Base-by-base conservation (phyloP, 2,797 vertebrate species). In the Nannoperca australis region DNA sequence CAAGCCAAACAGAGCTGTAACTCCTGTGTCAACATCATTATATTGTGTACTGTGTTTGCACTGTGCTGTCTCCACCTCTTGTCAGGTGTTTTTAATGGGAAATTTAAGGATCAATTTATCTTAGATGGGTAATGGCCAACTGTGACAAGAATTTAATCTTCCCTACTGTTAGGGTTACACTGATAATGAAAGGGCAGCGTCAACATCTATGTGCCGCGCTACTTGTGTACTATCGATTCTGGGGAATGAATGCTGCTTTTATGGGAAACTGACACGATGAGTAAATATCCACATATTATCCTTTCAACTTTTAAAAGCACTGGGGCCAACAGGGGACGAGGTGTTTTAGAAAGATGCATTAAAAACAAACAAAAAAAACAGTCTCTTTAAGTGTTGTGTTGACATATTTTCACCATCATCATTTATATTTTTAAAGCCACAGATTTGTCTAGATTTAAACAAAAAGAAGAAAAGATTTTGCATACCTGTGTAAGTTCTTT, bases 141-240 rank as follows among this genome's bases (percentile, higher is more conserved):
- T 82, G 87, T 91, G 92, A 92, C 86, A 92, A 92, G 82, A 91
- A 88, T 92, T 85, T 89, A 87, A 91, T 92, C 88, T 90, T 83
- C 75, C 79, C 79, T 84, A 73, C 89, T 89, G 87, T 86, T 68
- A 85, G 79, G 20, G 91, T 89, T 91, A 91, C 85, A 79, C 73
- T 83, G 86, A 92, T 91, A 92, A 92, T 89, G 85, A 93, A 92
- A 90, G 87, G 86, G 74, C 83, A 84, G 79, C 67, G 34, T 90
- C 89, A 91, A 93, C 92, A 91, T 92, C 82, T 86, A 68, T 74
- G 82, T 78, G 82, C 70, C 17, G 14, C 53, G 71, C 70, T 76
- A 63, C 81, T 89, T 88, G 89, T 86, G 88, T 86, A 84, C 70
- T 81, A 95, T 94, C 60, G 91, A 94, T 94, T 82, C 61, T 5